Base-by-base conservation (phyloP, 2,797 vertebrate species). In the Ctenochaetus hawaiiensis region DNA sequence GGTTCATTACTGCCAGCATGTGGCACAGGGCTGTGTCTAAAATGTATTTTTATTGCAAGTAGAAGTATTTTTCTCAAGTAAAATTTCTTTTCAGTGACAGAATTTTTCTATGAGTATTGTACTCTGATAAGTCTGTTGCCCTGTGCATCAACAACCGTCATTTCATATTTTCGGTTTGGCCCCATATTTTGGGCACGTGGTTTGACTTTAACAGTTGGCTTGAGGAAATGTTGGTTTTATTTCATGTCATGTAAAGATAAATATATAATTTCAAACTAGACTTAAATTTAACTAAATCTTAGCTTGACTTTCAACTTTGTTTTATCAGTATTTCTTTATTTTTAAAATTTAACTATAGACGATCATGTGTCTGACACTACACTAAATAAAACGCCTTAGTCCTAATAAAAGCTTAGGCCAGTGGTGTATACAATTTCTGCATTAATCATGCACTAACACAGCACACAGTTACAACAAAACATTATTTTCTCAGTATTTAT, bases 291-390 rank as follows among this genome's bases (percentile, higher is more conserved):
- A 34, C 30, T 34, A 7, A 34, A 34, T 7, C 30, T 34, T 6
- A 6, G 1, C 3, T 18, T 13, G 16, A 1, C 2, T 7, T 18
- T 6, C 0, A 18, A 18, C 0, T 7, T 1, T 30, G 45, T 14
- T 34, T 57, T 57, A 23, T 8, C 37, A 10, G 13, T 4, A 13
- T 43, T 3, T 54, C 9, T 67, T 16, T 20, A 9, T n/a, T 23
- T 34, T 16, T 20, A n/a, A 12, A 51, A 53, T n/a, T 1, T 4
- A 47, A 14, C 5, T 6, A 1, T 51, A 22, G 47, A 17, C 4
- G 2, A 20, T 49, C 30, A 34, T 34, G 30, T 22, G 20, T 22
- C 11, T 5, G n/a, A 26, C 51, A 53, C 11, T 2, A 22, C 6
- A 47, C 5, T 17, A 22, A 5, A 37, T 11, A 60, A 23, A 53